Base-by-base conservation (phyloP, 2,113 vertebrate genomes). In the Anarrhichthys ocellatus region DNA sequence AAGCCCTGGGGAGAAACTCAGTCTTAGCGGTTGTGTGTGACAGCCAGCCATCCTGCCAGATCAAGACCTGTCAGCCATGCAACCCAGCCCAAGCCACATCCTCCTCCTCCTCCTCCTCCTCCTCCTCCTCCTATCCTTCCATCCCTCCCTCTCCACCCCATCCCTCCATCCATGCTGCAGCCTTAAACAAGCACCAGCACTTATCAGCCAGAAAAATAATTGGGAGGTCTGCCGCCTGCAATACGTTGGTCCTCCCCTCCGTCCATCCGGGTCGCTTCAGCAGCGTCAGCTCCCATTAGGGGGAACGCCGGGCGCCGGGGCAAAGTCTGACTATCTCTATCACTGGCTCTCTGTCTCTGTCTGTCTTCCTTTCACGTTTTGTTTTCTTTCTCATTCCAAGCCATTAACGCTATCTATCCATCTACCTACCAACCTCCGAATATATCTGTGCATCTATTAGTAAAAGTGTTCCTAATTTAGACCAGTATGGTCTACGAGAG, bases 161-260 rank as follows among this genome's bases (percentile, higher is more conserved):
- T 81, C 84, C 74, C 61, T 90, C 74, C 63, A 85, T 86, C 89
- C 81, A 77, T 44, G 79, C 77, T 81, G 67, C 76, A 74, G 88
- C 87, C 80, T 93, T 93, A 94, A 95, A 94, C 91, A 93, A 95
- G 92, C 90, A 74, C 64, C 79, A 84, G 87, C 88, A 92, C 88
- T 94, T 93, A 95, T 94, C 88, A 93, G 92, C 92, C 93, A 93
- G 93, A 94, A 94, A 95, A 95, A 95, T 94, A 95, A 95, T 94
- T 95, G 94, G 94, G 91, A 89, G 80, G 91, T 92, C 87, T 93
- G 89, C 92, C 70, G 88, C 88, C 81, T 85, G 88, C 93, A 94
- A 92, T 92, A 85, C 75, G 77, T 86, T 80, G 85, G 92, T 90
- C 89, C 81, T 91, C 90, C 82, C 87, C 83, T 91, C 83, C 48